Evolutionary conservation across 2,888 invertebrate genomes (phyloP).

Genomic region (Megamerina dolium): DNA sequence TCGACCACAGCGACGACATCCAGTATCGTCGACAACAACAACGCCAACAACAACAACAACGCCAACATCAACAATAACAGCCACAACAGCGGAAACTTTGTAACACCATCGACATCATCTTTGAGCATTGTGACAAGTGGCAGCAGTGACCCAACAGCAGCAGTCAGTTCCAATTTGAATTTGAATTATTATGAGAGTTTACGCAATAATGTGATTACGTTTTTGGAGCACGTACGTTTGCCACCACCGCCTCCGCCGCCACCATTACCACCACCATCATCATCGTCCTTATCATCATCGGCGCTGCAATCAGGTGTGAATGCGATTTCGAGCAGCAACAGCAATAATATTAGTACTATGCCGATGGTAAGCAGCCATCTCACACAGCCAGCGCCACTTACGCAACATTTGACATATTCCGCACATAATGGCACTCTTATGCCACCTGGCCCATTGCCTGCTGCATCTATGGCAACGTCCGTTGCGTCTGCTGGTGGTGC

Average conservation of each 20-base stretch:
- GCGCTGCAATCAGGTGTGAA: slow-evolving; percentile 13
- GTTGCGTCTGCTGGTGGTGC: slow-evolving; percentile 23
- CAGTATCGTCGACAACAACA: slow-evolving; percentile 15
- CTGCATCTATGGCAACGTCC: slow-evolving; percentile 21
- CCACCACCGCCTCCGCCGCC: slow-evolving; percentile 52
- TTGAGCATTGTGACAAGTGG: slow-evolving; percentile 10
- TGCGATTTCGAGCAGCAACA: too few relatives aligned
- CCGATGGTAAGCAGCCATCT: not conserved
- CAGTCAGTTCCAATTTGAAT: slow-evolving; percentile 57
- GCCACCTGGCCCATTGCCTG: slow-evolving; percentile 27
- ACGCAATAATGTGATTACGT: slow-evolving; percentile 84
- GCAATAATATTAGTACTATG: not conserved
- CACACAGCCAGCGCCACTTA: not conserved
- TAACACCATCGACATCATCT: slow-evolving; percentile 9
- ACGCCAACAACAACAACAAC: slow-evolving; percentile 17
- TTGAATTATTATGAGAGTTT: slow-evolving; percentile 91
- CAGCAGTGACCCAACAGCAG: slow-evolving; percentile 3
- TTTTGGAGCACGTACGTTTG: slow-evolving; percentile 83
- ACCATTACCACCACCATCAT: slow-evolving; percentile 1
- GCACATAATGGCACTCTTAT: slow-evolving; percentile 29
- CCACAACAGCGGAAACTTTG: slow-evolving; percentile 8
- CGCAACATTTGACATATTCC: slow-evolving; percentile 9
- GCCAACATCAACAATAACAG: slow-evolving; percentile 18
- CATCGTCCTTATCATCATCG: slow-evolving; percentile 17
- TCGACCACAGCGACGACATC: slow-evolving; percentile 19